Base-by-base conservation (phyloP, 2,113 vertebrate genomes). In the Microtus richardsoni region DNA sequence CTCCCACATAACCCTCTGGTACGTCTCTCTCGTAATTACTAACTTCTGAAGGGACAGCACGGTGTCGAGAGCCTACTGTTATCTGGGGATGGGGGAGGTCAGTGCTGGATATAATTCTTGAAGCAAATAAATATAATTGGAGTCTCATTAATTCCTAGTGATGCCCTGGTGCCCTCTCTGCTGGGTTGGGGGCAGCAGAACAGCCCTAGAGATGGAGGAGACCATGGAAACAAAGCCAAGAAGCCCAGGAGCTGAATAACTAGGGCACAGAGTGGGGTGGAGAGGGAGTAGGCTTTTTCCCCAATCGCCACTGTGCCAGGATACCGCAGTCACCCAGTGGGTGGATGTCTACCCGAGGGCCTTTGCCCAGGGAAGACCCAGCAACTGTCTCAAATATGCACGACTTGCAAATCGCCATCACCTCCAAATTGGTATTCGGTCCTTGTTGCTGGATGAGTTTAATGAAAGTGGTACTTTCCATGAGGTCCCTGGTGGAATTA, bases 381-480 rank as follows among this genome's bases (percentile, higher is more conserved):
- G 85, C 47, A 33, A 60, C 85, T 10, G 49, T 92, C 82, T 97
- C 52, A 94, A 71, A 96, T 89, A 95, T 68, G 80, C 1, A 66
- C 70, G 84, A 66, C 47, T 0, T 94, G 94, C 88, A 85, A 96
- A 92, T 93, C 94, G 93, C 97, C 74, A 73, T 96, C 85, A 70
- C 93, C 96, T 97, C 98, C 83, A 97, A 97, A 98, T 98, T 98
- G 98, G 89, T 98, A 98, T 98, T 98, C 98, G 97, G 96, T 96
- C 97, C 95, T 98, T 97, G 97, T 88, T 97, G 97, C 44, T 88
- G 94, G 97, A 78, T 96, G 97, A 98, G 97, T 98, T 98, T 98
- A 98, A 98, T 98, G 98, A 98, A 98, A 98, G 98, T 98, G 98
- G 98, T 97, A 98, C 98, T 98, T 98, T 98, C 98, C 93, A 70